phyloP scores from a whole-genome alignment of 2,113 vertebrate species.

The Scatophagus argus region DNA sequence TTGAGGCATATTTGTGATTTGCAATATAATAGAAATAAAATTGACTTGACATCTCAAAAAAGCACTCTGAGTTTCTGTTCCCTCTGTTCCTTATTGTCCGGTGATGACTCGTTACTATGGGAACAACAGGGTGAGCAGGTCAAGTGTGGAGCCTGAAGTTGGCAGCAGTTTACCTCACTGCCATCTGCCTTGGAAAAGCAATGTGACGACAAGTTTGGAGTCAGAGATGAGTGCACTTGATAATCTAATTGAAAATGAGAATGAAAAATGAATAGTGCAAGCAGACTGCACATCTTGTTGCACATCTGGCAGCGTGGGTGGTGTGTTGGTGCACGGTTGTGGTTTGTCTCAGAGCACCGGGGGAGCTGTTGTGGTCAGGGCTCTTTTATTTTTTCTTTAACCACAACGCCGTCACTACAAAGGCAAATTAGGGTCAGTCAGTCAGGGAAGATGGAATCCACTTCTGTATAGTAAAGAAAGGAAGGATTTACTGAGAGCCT shows the following conservation, averaged over 20 bases:
- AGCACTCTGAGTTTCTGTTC: constrained; percentile 8
- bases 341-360: constrained; percentile 16
- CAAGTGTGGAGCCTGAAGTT: constrained; percentile 51
- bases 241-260: background rate
- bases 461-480: constrained; percentile 20
- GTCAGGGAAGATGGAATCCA: background rate
- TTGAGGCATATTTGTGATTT: background rate
- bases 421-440: constrained; percentile 47
- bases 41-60: background rate
- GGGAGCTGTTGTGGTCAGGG: constrained; percentile 48
- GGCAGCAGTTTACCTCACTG: constrained; percentile 62
- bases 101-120: constrained; percentile 66
- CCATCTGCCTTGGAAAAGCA: constrained; percentile 75
- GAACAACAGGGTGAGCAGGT: constrained; percentile 62
- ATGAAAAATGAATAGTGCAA: background rate
- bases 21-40: background rate
- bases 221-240: background rate
- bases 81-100: constrained; percentile 24
- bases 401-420: constrained; percentile 15
- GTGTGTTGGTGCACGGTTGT: constrained; percentile 4
- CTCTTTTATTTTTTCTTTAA: constrained; percentile 8
- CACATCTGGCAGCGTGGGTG: background rate
- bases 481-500: background rate
- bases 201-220: constrained; percentile 29
- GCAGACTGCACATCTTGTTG: background rate